phyloP scores from a whole-genome alignment of 92 coral and sea anemone genomes.

The Galaxea fascicularis region DNA sequence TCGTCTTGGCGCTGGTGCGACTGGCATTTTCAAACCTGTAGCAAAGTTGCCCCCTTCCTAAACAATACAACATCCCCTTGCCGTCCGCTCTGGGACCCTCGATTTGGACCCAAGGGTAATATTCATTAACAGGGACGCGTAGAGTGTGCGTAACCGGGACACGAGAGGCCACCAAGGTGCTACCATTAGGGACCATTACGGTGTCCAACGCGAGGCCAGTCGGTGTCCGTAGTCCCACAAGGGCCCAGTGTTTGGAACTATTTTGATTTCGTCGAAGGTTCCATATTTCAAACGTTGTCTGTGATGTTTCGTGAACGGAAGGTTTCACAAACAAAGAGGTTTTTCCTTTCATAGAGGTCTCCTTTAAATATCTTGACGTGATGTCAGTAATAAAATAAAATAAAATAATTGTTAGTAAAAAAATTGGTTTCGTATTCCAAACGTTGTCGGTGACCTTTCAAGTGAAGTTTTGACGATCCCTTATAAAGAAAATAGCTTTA shows the following conservation, averaged over 20 bases:
- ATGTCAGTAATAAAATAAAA: neutral
- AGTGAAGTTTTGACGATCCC: no score
- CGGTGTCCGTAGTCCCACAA: conserved; percentile 62
- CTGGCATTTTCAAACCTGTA: conserved; percentile 32
- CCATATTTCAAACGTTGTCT: conserved; percentile 47
- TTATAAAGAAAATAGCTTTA: no score
- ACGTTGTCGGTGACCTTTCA: no score
- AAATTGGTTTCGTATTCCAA: no score
- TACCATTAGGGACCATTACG: conserved; percentile 34
- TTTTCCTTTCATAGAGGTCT: conserved; percentile 4
- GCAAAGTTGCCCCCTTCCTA: conserved; percentile 56
- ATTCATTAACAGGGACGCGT: conserved; percentile 57
- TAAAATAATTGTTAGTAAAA: neutral
- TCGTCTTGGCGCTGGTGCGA: neutral
- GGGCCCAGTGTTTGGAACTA: conserved; percentile 54
- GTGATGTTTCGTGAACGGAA: conserved; percentile 33
- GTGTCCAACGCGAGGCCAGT: conserved; percentile 65
- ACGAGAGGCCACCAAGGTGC: conserved; percentile 22
- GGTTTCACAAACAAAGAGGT: conserved; percentile 44
- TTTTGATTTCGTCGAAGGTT: conserved; percentile 28
- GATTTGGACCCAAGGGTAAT: conserved; percentile 58
- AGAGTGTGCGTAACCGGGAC: conserved; percentile 31
- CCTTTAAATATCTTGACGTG: conserved; percentile 28
- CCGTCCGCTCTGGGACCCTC: conserved; percentile 26
- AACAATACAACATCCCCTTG: conserved; percentile 11